Evolutionary conservation across 2,888 invertebrate species (phyloP), one percentile per base, ranked within the genome.

Genomic region (Pardosa pseudoannulata): DNA sequence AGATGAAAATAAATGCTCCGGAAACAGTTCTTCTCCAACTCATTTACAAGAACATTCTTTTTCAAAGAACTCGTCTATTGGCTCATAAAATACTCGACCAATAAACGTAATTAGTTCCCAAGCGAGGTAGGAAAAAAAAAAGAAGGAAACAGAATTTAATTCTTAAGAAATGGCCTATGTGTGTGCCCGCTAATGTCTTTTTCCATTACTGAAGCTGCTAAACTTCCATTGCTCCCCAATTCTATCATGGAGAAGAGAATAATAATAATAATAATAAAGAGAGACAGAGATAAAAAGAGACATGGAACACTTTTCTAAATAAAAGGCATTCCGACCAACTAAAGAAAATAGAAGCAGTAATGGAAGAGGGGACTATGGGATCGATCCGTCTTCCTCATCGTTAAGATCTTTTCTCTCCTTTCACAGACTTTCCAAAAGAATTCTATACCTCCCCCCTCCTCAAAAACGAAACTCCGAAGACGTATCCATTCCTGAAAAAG

Each of bases 381-480:
- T 81, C 81, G 74, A 81, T 81, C 67, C 31, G 62, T 79, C 64
- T 79, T 79, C 79, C 64, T 79, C 79, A 72, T 79, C 79, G 56
- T 79, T 79, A 79, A 64, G 64, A 13, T 28, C 36, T 41, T 29
- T 71, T 56, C n/a, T n/a, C n/a, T n/a, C 46, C 62, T 64, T 79
- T 79, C 71, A 68, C 19, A 68, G 11, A 50, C 16, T 32, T 65
- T 74, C 50, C 16, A 16, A 65, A 79, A 79, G 62, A 65, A 64
- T 50, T 79, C 36, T n/a, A n/a, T n/a, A n/a, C n/a, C n/a, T n/a
- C n/a, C n/a, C n/a, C n/a, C n/a, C n/a, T n/a, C 41, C 16, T 39
- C 36, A 16, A 36, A 39, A 70, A 39, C 11, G 28, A 39, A 32
- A 70, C 1, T 23, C 56, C 23, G 16, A 56, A 56, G 56, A 56